Conservation (phyloP, 2,888 invertebrate genomes). For the Dichetophora obliterata region DNA sequence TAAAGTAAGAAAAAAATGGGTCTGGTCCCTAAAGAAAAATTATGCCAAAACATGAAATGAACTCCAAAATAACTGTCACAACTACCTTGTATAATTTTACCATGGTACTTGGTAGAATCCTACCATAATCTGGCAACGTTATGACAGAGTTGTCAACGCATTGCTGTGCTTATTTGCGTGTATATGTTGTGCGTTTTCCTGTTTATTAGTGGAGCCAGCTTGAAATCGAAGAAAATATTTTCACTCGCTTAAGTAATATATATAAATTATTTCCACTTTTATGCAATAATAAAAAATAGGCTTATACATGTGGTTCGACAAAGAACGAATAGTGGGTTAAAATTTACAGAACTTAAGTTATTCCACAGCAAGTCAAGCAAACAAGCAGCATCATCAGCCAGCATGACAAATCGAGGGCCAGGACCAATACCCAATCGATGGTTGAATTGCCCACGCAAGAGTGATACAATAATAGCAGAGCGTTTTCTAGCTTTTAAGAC, state of each 20-base stretch:
- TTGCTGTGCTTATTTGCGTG: neutral
- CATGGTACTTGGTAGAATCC: too few relatives aligned
- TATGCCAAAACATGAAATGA: too few relatives aligned
- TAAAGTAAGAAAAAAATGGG: too few relatives aligned
- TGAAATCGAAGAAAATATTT: neutral
- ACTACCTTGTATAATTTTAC: too few relatives aligned
- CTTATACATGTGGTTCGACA: neutral
- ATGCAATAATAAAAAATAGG: neutral
- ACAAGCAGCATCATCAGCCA: slow-evolving; percentile 19
- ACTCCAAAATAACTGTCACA: too few relatives aligned
- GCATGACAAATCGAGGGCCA: slow-evolving; percentile 60
- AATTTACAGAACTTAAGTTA: neutral
- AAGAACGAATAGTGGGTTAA: neutral
- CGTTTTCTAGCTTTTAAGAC: slow-evolving; percentile 85
- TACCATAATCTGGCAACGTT: neutral
- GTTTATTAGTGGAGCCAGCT: slow-evolving; percentile 9
- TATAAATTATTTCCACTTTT: too few relatives aligned
- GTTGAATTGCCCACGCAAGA: slow-evolving; percentile 89
- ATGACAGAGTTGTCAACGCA: neutral
- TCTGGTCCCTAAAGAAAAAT: too few relatives aligned
- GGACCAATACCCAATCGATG: slow-evolving; percentile 88
- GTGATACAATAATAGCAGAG: slow-evolving; percentile 78
- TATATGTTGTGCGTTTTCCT: slow-evolving; percentile 22
- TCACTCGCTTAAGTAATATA: too few relatives aligned
- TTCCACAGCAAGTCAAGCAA: slow-evolving; percentile 1